Base-by-base conservation (phyloP, 2,113 vertebrate genomes). In the Acanthisitta chloris region DNA sequence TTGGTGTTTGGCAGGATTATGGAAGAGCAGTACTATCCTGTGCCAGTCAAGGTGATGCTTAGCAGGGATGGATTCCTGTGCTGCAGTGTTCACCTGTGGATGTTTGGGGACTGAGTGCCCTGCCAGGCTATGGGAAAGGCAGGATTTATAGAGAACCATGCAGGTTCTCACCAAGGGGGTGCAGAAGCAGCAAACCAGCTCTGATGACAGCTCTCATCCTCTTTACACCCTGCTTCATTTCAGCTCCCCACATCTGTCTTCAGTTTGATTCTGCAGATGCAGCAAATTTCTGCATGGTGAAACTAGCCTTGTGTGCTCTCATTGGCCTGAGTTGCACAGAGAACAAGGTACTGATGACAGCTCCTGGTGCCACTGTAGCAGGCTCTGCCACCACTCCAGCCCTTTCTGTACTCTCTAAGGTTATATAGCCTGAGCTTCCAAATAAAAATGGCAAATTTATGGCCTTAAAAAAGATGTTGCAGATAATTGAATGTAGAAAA, bases 141-240 rank as follows among this genome's bases (percentile, higher is more conserved):
- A 29, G 36, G 19, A 38, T 36, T 76, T 42, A 11, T 43, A 46
- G 48, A 24, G 12, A 54, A 6, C 16, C 5, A 1, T 1, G 1
- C 4, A 19, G 24, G 43, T 43, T 76, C 57, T 71, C 0, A 1
- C 5, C 4, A 14, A n/a, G 14, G 8, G 6, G 5, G 3, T 40
- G 45, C 31, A 45, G 62, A 80, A 78, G 9, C 34, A 91, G 26
- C 20, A 43, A 65, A 14, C 29, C 31, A 38, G 20, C 33, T 80
- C 12, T 49, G 38, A 24, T 45, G 38, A 7, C 19, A 29, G 46
- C 17, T 55, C 55, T 66, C 40, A 23, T 21, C 26, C 23, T 40
- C 8, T 62, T 69, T 12, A 2, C 12, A 17, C 55, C 17, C 24
- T 28, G 15, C 16, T 34, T 78, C 17, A 17, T 61, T 57, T 86